Base-by-base conservation (phyloP, 2,888 invertebrate genomes). In the Atherix ibis region DNA sequence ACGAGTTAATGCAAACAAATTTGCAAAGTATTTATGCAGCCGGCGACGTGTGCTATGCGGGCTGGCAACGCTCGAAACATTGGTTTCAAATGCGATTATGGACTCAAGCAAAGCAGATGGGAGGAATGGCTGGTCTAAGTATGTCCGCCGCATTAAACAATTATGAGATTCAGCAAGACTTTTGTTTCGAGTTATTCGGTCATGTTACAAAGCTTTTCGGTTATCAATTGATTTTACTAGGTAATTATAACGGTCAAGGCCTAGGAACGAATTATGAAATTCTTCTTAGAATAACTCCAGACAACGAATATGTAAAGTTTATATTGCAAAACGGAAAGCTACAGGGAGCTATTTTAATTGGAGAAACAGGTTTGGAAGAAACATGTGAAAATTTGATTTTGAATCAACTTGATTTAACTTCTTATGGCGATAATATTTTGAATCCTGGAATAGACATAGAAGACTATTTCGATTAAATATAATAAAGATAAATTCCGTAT, bases 91-190 rank as follows among this genome's bases (percentile, higher is more conserved):
- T 97, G 78, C 71, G 91, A 38, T 62, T 98, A 22, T 98, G 98
- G 98, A 89, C 92, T 1, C 98, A 99, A 63, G 98, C 97, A 0
- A 66, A 92, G 35, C 94, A 95, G 62, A 95, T 95, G 94, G 98
- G 95, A 8, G 71, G 73, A 35, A 92, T 88, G 67, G 91, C 87
- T 16, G 95, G 89, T 1, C 82, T 83, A 56, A 76, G 81, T 37
- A 95, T 99, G 85, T 70, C 72, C 40, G 72, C 71, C 1, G 62
- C 62, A 41, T 51, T 69, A 5, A 66, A 59, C 9, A 64, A 69
- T 5, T 73, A 82, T 58, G 65, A 67, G 43, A 67, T 82, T 10
- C 62, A 77, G 36, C 84, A 81, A 62, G 97, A 97, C 58, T 92
- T 97, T 57, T 89, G 89, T 55, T 98, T 99, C 64, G 98, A 98